Percentiles rank a stretch among this genome's conserved stretches.
These are phyloP conservation scores for Pterocles burchelli DNA, from an alignment of 2,113 vertebrate genomes.

Conservation along the genomic window DNA sequence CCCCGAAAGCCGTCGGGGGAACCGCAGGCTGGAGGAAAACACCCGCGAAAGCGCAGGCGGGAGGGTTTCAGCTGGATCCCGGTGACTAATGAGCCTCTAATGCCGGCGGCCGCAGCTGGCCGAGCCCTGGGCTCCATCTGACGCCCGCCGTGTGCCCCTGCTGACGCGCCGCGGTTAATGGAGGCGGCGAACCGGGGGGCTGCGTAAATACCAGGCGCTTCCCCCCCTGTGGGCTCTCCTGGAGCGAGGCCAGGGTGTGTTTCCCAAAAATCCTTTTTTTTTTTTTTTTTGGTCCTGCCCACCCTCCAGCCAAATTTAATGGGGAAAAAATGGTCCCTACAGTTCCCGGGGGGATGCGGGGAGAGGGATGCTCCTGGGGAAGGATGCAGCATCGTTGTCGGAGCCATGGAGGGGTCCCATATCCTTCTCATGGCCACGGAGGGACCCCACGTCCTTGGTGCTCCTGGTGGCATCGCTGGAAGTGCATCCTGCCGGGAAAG, in stretches of 20 bases:
- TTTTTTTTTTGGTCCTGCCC: neutral
- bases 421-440: rapidly evolving
- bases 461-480: neutral
- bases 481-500: neutral
- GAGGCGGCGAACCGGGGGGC: no score
- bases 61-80: neutral
- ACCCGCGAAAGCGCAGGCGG: neutral
- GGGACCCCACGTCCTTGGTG: rapidly evolving
- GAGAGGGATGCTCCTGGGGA: neutral
- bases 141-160: neutral
- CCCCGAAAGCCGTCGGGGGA: neutral
- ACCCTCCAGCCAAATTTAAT: rapidly evolving
- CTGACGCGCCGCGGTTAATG: neutral
- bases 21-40: neutral
- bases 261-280: neutral
- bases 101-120: neutral
- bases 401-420: neutral
- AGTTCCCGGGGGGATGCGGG: neutral
- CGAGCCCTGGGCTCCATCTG: no score
- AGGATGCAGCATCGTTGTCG: rapidly evolving
- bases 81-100: slow-evolving; percentile 48
- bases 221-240: neutral
- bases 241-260: neutral
- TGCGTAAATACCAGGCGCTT: no score
- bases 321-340: rapidly evolving